phyloP scores from a whole-genome alignment of 2,113 vertebrate genomes.

The Globicephala melas region DNA sequence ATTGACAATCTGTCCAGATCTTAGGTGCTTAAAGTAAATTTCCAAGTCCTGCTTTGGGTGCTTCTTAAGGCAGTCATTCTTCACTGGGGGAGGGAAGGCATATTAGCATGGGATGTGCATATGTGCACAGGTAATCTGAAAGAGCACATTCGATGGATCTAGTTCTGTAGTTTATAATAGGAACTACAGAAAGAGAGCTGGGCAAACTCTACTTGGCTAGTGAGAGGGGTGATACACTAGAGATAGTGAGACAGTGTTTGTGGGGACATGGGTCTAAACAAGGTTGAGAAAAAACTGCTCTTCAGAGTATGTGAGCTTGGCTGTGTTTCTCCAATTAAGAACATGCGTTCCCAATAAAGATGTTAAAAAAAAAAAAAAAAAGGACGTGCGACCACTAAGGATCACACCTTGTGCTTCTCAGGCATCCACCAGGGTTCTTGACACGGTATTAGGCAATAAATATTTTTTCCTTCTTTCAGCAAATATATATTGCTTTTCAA shows the following conservation, averaged over 20 bases:
- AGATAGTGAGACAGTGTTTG: background rate
- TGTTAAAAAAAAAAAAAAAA: too few species aligned
- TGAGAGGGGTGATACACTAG: background rate
- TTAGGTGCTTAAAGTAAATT: background rate
- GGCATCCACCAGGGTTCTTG: background rate
- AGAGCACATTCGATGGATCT: background rate
- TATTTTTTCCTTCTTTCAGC: background rate
- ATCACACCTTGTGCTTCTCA: background rate
- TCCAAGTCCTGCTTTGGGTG: background rate
- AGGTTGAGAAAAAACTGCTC: background rate
- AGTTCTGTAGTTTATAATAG: background rate
- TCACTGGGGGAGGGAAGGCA: background rate
- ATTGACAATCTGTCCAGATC: background rate
- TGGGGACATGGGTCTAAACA: background rate
- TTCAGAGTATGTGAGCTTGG: background rate
- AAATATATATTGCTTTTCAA: background rate
- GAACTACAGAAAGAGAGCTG: background rate
- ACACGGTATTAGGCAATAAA: background rate
- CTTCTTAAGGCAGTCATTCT: background rate
- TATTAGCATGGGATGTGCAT: background rate
- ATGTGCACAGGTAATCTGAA: background rate
- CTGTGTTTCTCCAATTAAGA: background rate
- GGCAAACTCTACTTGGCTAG: background rate
- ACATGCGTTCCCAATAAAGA: too few species aligned
- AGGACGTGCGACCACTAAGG: background rate